These are phyloP conservation scores for Apomyelois bistriatella DNA, from an alignment of 2,888 invertebrate genomes.

Conservation along the genomic window DNA sequence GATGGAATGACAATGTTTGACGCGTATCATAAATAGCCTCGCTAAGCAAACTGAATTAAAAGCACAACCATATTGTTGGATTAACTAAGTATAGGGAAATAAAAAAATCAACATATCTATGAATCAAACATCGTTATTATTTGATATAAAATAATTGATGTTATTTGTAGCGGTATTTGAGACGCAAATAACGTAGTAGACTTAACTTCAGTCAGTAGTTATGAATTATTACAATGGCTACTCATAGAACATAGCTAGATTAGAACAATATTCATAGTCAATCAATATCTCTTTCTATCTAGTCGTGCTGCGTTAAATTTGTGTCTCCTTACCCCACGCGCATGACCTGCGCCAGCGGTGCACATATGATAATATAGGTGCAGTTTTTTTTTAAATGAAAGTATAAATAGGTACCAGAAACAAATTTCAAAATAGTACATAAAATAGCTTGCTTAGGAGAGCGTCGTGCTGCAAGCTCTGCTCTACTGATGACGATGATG, in stretches of 20 bases:
- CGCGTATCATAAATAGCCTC: slow-evolving; percentile 55
- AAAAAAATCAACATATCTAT: not conserved
- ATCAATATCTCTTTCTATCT: too few species aligned
- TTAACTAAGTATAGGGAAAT: not conserved
- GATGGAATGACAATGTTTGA: slow-evolving; percentile 70
- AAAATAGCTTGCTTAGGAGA: slow-evolving; percentile 62
- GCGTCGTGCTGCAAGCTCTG: slow-evolving; percentile 64
- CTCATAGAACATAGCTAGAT: too few species aligned
- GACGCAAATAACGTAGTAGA: not conserved
- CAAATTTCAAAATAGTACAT: not conserved
- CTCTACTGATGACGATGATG: slow-evolving; percentile 47
- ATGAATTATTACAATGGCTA: too few species aligned
- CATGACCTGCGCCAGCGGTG: slow-evolving; percentile 4
- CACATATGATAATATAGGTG: not conserved
- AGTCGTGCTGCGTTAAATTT: not conserved
- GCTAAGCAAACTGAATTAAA: slow-evolving; percentile 67
- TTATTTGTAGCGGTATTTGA: not conserved
- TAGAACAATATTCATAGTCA: too few species aligned
- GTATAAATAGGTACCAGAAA: slow-evolving; percentile 12
- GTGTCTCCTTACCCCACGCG: not conserved
- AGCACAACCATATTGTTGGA: slow-evolving; percentile 15
- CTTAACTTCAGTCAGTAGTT: too few species aligned
- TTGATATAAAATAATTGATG: not conserved
- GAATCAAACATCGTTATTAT: not conserved
- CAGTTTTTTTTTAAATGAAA: not conserved